A percentile compares a stretch with the other conserved stretches of the same genome.
These are phyloP conservation scores for Hafferia zeledoni DNA, from an alignment of 2,797 vertebrate species.

Conservation along the genomic window DNA sequence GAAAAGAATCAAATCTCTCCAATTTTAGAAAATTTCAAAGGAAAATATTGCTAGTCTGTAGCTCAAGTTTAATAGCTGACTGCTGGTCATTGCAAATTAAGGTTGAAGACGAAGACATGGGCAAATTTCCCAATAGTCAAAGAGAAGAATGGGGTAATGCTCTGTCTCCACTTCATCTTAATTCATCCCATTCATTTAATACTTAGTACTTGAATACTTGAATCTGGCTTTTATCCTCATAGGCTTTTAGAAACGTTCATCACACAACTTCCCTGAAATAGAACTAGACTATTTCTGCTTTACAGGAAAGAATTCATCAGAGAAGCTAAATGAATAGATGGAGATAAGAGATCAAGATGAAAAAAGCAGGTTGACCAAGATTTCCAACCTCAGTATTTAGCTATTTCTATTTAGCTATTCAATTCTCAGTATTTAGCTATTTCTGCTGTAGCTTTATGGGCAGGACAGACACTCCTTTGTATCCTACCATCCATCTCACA, in stretches of 20 bases:
- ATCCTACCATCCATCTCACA: background rate
- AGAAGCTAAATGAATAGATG: background rate
- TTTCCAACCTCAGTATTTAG: background rate
- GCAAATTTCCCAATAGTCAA: background rate
- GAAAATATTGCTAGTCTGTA: background rate
- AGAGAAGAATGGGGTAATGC: background rate
- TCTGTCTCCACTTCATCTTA: background rate
- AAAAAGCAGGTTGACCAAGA: background rate
- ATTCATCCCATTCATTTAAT: slow-evolving; percentile 6
- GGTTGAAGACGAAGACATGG: background rate
- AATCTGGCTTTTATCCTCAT: slow-evolving; percentile 12
- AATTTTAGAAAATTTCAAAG: background rate
- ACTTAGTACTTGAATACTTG: background rate
- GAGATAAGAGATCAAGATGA: background rate
- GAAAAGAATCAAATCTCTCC: background rate
- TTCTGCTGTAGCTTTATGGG: background rate
- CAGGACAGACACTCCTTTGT: background rate
- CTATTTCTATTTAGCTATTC: background rate
- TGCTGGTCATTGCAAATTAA: background rate
- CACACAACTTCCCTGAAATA: slow-evolving; percentile 34
- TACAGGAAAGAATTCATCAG: slow-evolving; percentile 38
- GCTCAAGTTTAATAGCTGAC: background rate
- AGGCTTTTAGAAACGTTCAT: background rate
- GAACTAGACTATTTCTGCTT: slow-evolving; percentile 17
- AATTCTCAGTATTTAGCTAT: background rate